Conservation (phyloP, 2,797 vertebrate genomes). For the Strix occidentalis region DNA sequence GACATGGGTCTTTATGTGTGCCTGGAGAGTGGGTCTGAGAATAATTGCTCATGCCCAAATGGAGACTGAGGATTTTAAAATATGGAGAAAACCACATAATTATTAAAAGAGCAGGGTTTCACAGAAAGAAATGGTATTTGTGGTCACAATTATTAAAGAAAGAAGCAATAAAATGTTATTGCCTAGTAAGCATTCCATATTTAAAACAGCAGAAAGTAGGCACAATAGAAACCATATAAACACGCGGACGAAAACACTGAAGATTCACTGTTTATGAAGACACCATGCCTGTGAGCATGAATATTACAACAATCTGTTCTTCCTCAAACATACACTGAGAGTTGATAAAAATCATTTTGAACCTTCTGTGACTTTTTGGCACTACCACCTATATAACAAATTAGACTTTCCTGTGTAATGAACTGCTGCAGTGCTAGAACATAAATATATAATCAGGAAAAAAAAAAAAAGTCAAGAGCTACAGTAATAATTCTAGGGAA, state of each 20-base stretch:
- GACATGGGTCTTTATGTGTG: fast-evolving
- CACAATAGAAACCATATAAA: neutral
- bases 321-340: conserved; percentile 60
- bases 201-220: neutral
- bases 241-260: neutral
- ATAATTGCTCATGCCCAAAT: neutral
- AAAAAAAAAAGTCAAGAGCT: neutral
- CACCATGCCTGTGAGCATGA: neutral
- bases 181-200: neutral
- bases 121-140: neutral
- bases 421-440: conserved; percentile 11
- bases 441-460: conserved; percentile 14
- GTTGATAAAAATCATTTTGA: conserved; percentile 68
- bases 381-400: conserved; percentile 30
- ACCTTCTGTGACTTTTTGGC: conserved; percentile 69
- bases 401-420: conserved; percentile 27
- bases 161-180: neutral
- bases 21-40: neutral
- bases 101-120: neutral
- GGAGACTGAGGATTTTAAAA: neutral
- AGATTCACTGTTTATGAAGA: conserved; percentile 38
- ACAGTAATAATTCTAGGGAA: neutral
- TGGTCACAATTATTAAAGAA: neutral
- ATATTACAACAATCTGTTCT: conserved; percentile 64
- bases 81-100: neutral